Evolutionary conservation across 2,113 vertebrate genomes (phyloP).

Genomic region (Phyllostomus discolor): DNA sequence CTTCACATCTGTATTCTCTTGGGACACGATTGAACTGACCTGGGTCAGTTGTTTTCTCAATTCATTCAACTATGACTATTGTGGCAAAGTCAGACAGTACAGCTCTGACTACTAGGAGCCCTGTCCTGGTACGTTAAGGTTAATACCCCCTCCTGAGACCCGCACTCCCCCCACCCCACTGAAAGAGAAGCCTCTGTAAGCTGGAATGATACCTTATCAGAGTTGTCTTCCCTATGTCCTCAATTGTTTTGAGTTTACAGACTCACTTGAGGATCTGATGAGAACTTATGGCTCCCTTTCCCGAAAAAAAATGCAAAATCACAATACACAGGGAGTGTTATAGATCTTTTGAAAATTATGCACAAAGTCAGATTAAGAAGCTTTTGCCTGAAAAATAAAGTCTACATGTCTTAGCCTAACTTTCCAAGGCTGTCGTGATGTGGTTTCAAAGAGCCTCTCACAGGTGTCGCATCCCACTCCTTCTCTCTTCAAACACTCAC

Average conservation of each 20-base stretch:
- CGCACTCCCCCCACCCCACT: neutral
- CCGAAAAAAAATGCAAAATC: neutral
- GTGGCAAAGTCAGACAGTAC: neutral
- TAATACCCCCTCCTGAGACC: too few species aligned
- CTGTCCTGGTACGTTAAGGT: neutral
- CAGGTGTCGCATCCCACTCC: neutral
- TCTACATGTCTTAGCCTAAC: neutral
- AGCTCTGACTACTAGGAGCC: neutral
- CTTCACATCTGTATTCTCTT: neutral
- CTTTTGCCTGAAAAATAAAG: neutral
- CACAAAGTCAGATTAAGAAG: neutral
- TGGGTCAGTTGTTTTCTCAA: neutral
- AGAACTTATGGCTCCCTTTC: neutral
- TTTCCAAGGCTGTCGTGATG: neutral
- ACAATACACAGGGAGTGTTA: neutral
- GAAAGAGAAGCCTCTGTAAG: neutral
- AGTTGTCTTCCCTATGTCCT: neutral
- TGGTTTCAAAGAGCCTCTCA: neutral
- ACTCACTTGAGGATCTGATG: neutral
- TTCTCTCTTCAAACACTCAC: neutral
- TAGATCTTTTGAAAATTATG: neutral
- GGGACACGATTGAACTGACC: neutral
- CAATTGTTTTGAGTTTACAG: neutral
- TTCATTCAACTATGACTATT: neutral
- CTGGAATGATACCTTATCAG: neutral